These are phyloP conservation scores for Brachypodius melanocephalos DNA, from an alignment of 2,113 vertebrate genomes.

Conservation along the genomic window DNA sequence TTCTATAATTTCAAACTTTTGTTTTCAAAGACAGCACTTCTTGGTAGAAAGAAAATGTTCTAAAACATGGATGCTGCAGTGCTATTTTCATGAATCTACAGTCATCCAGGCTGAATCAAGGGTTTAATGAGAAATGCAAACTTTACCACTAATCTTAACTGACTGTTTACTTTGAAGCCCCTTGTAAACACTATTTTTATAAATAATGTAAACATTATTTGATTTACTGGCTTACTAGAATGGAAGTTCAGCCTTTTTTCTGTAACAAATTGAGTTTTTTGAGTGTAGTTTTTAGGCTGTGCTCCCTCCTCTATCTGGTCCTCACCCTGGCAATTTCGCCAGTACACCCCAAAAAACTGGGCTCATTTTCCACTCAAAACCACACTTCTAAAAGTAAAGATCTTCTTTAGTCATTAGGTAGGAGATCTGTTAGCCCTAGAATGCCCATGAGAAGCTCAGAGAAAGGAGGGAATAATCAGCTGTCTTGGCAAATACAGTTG, in stretches of 20 bases:
- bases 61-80: background rate
- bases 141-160: background rate
- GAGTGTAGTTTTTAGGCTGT: background rate
- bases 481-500: background rate
- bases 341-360: fast-evolving
- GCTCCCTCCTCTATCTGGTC: background rate
- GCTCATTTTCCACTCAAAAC: background rate
- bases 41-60: background rate
- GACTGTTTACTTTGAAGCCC: slow-evolving; percentile 8
- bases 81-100: slow-evolving; percentile 17
- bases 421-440: background rate
- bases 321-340: background rate
- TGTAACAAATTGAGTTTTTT: background rate
- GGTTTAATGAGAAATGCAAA: background rate
- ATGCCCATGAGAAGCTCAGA: background rate
- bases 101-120: slow-evolving; percentile 15
- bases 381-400: background rate
- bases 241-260: background rate
- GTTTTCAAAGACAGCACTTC: background rate
- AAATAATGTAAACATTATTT: too few relatives aligned
- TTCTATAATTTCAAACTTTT: background rate
- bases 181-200: slow-evolving; percentile 26
- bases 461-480: background rate
- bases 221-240: slow-evolving; percentile 2
- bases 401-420: background rate